Conservation (phyloP, 2,797 vertebrate species). For the Cuniculus paca region DNA sequence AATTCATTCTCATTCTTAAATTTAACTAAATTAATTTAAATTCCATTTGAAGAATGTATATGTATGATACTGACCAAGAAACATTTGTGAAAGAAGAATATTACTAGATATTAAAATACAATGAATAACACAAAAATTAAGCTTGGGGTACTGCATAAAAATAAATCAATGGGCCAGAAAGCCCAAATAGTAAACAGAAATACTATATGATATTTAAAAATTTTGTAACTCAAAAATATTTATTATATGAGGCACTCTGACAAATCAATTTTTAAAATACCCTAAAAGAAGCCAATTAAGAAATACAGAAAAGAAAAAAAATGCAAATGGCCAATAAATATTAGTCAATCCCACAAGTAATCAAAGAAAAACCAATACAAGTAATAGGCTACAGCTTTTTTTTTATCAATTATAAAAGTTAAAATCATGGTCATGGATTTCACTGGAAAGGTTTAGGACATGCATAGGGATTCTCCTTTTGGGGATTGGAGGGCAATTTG, state of each 20-base stretch:
- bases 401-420: slow-evolving; percentile 3
- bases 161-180: not conserved
- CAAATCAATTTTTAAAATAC: slow-evolving; percentile 2
- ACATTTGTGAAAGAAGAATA: slow-evolving; percentile 40
- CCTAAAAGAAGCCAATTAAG: not conserved
- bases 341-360: not conserved
- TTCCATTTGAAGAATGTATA: slow-evolving; percentile 39
- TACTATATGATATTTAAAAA: not conserved
- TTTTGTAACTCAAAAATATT: not conserved
- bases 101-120: slow-evolving; percentile 45
- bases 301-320: not conserved
- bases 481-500: not conserved
- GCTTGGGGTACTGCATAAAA: not conserved
- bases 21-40: slow-evolving; percentile 47
- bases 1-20: slow-evolving; percentile 2
- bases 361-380: slow-evolving; percentile 58
- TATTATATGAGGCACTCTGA: not conserved
- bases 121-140: not conserved
- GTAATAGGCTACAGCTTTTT: not conserved
- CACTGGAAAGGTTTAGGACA: not conserved
- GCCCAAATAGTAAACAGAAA: slow-evolving; percentile 29
- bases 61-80: not conserved
- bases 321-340: not conserved
- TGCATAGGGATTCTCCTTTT: not conserved
- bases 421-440: not conserved